A percentile compares a stretch with the other conserved stretches of the same genome.
Evolutionary conservation across 2,797 vertebrate genomes (phyloP).

Genomic region (Allobates femoralis): DNA sequence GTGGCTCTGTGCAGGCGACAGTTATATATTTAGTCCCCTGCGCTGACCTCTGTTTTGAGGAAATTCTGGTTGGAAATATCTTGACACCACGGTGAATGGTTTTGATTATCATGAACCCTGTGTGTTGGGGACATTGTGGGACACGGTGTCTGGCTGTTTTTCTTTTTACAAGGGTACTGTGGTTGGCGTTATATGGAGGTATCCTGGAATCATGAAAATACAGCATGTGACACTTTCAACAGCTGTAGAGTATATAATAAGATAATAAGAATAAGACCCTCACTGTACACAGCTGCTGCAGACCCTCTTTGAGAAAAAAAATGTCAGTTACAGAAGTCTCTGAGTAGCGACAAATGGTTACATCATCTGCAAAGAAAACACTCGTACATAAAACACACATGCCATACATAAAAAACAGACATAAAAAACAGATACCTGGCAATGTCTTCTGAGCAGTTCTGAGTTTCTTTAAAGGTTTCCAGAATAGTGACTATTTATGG

Average conservation of each 20-base stretch:
- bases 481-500: background rate
- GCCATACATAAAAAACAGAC: background rate
- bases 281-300: too few species aligned
- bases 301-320: too few species aligned
- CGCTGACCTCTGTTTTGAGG: background rate
- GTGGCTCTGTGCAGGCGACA: too few species aligned
- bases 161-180: background rate
- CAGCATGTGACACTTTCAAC: background rate
- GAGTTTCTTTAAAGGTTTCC: background rate
- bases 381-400: too few species aligned
- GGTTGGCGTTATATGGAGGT: background rate
- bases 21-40: background rate
- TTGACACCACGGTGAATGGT: background rate
- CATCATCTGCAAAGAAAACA: background rate
- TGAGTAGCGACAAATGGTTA: too few species aligned
- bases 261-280: too few species aligned
- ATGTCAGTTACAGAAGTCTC: too few species aligned
- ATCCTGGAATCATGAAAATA: background rate
- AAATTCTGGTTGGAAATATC: background rate
- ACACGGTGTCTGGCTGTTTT: too few species aligned
- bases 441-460: background rate
- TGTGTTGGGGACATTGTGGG: too few species aligned
- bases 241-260: background rate
- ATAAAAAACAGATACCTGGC: background rate
- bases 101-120: too few species aligned